Base-by-base conservation (phyloP, 2,797 vertebrate species). In the Tympanoctomys barrerae region DNA sequence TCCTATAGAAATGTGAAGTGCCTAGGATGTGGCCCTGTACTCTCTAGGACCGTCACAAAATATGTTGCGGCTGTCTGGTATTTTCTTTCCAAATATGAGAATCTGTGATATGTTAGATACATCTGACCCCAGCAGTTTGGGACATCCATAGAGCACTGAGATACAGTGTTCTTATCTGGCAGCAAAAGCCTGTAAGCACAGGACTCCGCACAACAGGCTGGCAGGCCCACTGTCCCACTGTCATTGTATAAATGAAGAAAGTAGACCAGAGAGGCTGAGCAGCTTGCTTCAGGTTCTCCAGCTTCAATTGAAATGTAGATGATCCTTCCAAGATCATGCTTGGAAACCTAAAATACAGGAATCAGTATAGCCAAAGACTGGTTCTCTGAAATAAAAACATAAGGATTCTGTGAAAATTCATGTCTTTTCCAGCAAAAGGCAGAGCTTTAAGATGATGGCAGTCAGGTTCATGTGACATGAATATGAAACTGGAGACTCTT, bases 181-280 rank as follows among this genome's bases (percentile, higher is more conserved):
- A 80, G 5, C n/a, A 36, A 71, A 80, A 7, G 6, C 89, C 13
- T 64, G 18, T 62, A 39, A 87, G 18, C 52, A 62, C 52, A 94
- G 75, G 36, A 49, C 64, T 77, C 22, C 2, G 57, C 33, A 68
- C 42, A 79, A 61, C 52, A 66, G 82, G 59, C 75, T 33, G 1
- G 31, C 19, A 93, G 49, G n/a, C 33, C 73, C 33, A 54, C 0
- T n/a, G 87, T 90, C 14, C 42, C 42, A 39, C 39, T 39, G 39
- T 39, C 39, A 16, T 92, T 85, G 57, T 49, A 42, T 90, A 80
- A 90, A 10, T 26, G 21, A 91, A 33, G 57, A 89, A 91, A 84
- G 11, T 36, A 36, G 78, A 70, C 6, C 21, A 42, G 42, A 81
- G 33, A 87, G 8, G 12, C 46, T 54, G 42, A 79, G 10, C 28